Conservation (phyloP, 2,797 vertebrate genomes). For the Lacerta viridis region DNA sequence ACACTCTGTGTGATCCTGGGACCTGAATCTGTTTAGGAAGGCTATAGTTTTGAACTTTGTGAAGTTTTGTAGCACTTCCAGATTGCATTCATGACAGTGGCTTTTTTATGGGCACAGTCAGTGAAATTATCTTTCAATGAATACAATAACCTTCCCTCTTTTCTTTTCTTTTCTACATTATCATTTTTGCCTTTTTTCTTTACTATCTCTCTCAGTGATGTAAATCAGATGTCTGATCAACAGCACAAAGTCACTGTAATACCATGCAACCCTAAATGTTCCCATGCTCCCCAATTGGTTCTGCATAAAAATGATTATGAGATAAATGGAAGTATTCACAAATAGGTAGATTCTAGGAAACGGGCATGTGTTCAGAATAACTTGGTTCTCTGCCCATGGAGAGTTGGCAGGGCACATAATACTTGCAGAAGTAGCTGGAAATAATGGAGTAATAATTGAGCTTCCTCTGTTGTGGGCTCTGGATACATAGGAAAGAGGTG, state of each 20-base stretch:
- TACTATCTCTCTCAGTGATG: background rate
- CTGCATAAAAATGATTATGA: background rate
- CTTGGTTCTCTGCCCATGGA: background rate
- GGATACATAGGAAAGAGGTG: background rate
- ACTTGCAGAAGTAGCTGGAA: background rate
- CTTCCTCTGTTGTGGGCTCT: background rate
- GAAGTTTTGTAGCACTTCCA: background rate
- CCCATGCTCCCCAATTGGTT: background rate
- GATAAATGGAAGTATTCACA: background rate
- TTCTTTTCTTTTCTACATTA: background rate
- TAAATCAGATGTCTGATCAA: background rate
- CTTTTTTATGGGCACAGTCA: background rate
- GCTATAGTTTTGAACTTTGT: background rate
- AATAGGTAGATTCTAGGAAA: background rate
- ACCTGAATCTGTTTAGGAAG: background rate
- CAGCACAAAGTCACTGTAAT: background rate
- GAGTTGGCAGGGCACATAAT: background rate
- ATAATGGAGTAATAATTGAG: conserved; percentile 34
- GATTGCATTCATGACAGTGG: background rate
- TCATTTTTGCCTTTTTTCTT: background rate
- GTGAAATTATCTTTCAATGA: background rate
- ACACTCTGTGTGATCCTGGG: background rate
- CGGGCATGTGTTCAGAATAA: background rate
- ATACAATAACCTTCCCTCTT: background rate
- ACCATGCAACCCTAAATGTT: background rate